phyloP scores from a whole-genome alignment of 2,797 vertebrate genomes.

The Micromesistius poutassou region DNA sequence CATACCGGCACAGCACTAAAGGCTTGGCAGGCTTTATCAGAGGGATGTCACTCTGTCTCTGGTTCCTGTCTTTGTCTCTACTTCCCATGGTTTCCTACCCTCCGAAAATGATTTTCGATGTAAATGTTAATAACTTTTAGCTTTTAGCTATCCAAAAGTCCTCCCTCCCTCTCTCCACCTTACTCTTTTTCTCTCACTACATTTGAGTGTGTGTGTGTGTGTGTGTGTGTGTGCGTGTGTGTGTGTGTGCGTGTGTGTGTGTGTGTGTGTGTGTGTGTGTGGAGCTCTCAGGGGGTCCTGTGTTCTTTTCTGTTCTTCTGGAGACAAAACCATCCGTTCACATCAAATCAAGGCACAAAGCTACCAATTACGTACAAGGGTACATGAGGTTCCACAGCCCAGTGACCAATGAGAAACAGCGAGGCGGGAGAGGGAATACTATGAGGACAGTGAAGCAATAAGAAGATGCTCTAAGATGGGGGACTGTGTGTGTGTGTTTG shows the following conservation, averaged over 20 bases:
- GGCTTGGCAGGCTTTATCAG: too few relatives aligned
- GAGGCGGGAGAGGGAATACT: background rate
- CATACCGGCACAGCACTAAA: too few relatives aligned
- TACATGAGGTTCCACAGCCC: too few relatives aligned
- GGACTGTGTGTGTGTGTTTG: background rate
- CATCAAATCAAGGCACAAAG: slow-evolving; percentile 67
- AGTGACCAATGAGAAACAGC: too few relatives aligned
- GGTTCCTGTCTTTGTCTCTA: too few relatives aligned
- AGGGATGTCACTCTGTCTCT: too few relatives aligned
- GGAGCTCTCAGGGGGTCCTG: slow-evolving; percentile 45
- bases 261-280: background rate
- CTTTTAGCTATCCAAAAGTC: background rate
- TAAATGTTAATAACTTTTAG: too few relatives aligned
- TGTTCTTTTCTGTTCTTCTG: slow-evolving; percentile 56
- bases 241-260: background rate
- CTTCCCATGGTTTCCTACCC: too few relatives aligned
- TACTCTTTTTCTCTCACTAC: slow-evolving; percentile 32
- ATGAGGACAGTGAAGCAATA: background rate
- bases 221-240: background rate
- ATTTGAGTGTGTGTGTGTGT: background rate
- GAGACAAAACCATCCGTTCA: slow-evolving; percentile 58
- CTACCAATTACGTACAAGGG: slow-evolving; percentile 45
- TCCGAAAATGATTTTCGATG: too few relatives aligned
- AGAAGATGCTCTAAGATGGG: background rate
- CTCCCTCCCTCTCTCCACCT: slow-evolving; percentile 6